Base-by-base conservation (phyloP, 1,140 invertebrate genomes). In the Armadillidium nasatum region DNA sequence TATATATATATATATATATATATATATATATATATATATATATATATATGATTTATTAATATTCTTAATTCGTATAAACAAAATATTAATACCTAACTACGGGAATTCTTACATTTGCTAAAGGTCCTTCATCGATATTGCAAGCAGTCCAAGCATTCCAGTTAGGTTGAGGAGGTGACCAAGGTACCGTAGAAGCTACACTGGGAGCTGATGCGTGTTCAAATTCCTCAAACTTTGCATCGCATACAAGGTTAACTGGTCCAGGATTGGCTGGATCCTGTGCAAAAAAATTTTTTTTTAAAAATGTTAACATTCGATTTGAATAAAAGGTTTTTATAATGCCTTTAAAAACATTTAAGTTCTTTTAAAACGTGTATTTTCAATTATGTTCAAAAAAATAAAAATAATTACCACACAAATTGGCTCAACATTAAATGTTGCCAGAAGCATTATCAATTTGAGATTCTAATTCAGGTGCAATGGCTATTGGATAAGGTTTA, bases 141-240 rank as follows among this genome's bases (percentile, higher is more conserved):
- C 93, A 95, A 0, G 89, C 91, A 33, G 89, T 91, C 96, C 96
- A 98, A 10, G 96, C 91, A 86, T 99, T 97, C 96, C 96, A 99
- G 85, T 99, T 99, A 11, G 89, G 89, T 79, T 92, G 89, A 0
- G 96, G 96, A 0, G 97, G 97, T 1, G 94, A 94, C 96, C 96
- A 99, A 3, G 94, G 90, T 15, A 99, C 94, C 0, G 96, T 92
- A 13, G 92, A 92, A 22, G 87, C 89, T 19, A 76, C 44, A 83
- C 72, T 88, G 87, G 0, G 87, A 87, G 77, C 86, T 86, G 9
- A 86, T 85, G 1, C 87, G 84, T 72, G 84, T 84, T 85, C 83
- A 83, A 92, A 90, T 71, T 90, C 89, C 72, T 90, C 88, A 72
- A 92, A 81, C 13, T 89, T 86, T 77, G 88, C 86, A 80, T 88